A percentile compares a stretch with the other conserved stretches of the same genome.
Conservation (phyloP, 2,113 vertebrate genomes). For the Budorcas taxicolor region DNA sequence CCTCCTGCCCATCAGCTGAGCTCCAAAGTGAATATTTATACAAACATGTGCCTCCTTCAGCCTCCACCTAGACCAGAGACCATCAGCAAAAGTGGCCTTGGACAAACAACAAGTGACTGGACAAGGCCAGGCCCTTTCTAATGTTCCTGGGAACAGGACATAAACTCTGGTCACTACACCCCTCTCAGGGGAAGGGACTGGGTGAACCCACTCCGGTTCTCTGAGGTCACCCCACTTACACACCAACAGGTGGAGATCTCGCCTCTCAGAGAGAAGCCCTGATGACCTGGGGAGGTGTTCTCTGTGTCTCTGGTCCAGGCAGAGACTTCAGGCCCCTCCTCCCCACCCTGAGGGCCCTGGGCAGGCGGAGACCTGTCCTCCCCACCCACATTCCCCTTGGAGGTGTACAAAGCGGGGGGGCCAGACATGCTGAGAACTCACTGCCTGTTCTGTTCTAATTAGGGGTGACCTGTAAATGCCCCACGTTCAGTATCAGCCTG, state of each 20-base stretch:
- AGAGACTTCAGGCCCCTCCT: background rate
- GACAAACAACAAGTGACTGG: background rate
- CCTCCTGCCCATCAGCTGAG: background rate
- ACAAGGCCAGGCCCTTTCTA: background rate
- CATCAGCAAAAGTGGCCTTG: too few species aligned
- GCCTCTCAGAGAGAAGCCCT: background rate
- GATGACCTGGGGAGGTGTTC: background rate
- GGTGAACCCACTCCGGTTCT: too few species aligned
- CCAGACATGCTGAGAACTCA: accelerated
- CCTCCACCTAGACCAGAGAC: background rate
- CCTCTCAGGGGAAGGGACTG: too few species aligned
- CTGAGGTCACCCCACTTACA: background rate
- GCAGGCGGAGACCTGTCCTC: background rate
- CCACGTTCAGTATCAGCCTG: background rate
- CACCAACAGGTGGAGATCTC: background rate
- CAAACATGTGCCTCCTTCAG: background rate
- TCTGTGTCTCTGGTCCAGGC: background rate
- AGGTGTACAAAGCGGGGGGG: background rate
- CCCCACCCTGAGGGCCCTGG: too few species aligned
- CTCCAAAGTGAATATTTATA: background rate
- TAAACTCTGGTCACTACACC: accelerated
- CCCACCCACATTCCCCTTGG: too few species aligned
- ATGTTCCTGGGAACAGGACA: background rate
- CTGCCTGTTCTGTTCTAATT: background rate
- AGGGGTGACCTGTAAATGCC: background rate